Base-by-base conservation (phyloP, 2,797 vertebrate genomes). In the Melanotaenia parkinsoni region DNA sequence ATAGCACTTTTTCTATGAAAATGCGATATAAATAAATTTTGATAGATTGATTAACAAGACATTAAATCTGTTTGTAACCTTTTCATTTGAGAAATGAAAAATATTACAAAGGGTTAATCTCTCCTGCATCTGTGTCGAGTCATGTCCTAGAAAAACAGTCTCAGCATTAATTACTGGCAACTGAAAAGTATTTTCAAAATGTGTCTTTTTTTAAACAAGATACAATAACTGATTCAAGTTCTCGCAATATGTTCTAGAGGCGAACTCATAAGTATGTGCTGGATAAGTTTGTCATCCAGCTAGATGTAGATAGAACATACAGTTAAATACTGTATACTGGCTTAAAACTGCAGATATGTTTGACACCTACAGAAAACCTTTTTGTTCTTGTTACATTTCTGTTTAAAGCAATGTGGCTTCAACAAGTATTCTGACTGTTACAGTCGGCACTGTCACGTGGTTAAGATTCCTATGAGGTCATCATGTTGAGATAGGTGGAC, bases 101-200 rank as follows among this genome's bases (percentile, higher is more conserved):
- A 70, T 60, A 43, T 60, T 60, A 18, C 5, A 37, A 28, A 32
- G 72, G 11, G 63, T 12, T 33, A 30, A 66, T 62, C 62, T 0
- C 11, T 38, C 12, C 11, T 38, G 12, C 12, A 38, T 43, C 26
- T 56, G 28, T 40, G 14, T 51, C 5, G 0, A 54, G 28, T 63
- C 47, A 63, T 45, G 54, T 9, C 7, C 20, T 24, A 11, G 32
- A 20, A 59, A 30, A 71, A 59, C 14, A 32, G 54, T 18, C 18
- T 65, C 32, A 43, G 37, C 32, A 37, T n/a, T 18, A 11, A 37
- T 69, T 37, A 45, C 7, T 28, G 35, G 58, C 22, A 50, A 77
- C 57, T 68, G 33, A 62, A 76, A 56, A 63, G 43, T 51, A 74
- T 60, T 18, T 20, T 58, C 61, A 73, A 67, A 56, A 7, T 10